Percentiles rank a stretch among this genome's conserved stretches.
Evolutionary conservation across 2,888 invertebrate genomes (phyloP).

Genomic region (Sinodicranocentrus sp.): DNA sequence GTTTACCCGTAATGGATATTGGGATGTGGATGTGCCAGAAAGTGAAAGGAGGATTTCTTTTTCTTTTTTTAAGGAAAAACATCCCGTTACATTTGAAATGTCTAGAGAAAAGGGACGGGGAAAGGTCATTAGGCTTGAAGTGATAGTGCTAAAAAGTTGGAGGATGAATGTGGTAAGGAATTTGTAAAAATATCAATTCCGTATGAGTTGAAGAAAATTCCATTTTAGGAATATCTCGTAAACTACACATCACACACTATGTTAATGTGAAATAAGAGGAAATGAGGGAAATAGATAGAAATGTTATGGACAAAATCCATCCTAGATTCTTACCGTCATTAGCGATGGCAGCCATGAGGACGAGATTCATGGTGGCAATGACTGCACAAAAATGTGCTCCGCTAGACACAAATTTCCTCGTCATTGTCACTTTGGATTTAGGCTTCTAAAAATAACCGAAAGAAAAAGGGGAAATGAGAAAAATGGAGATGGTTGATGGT

Average conservation of each 20-base stretch:
- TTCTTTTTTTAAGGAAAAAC: not conserved
- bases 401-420: conserved; percentile 74
- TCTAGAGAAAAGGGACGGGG: no score
- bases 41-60: not conserved
- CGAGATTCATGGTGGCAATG: conserved; percentile 76
- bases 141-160: conserved; percentile 9
- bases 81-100: no score
- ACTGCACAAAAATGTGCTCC: conserved; percentile 75
- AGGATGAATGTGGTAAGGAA: conserved; percentile 6
- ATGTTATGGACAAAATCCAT: no score
- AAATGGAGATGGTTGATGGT: conserved; percentile 19
- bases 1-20: conserved; percentile 6
- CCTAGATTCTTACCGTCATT: conserved; percentile 76
- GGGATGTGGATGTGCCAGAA: conserved; percentile 1
- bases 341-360: conserved; percentile 77
- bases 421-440: conserved; percentile 63
- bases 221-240: no score
- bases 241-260: no score
- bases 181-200: not conserved
- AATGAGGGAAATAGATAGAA: conserved; percentile 5
- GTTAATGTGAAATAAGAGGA: not conserved
- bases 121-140: conserved; percentile 50
- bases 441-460: conserved; percentile 11
- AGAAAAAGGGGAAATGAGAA: conserved; percentile 15
- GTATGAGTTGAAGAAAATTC: no score